Percentiles rank a stretch among this genome's conserved stretches.
phyloP scores from a whole-genome alignment of 2,113 vertebrate species.

The Pygoscelis antarcticus region DNA sequence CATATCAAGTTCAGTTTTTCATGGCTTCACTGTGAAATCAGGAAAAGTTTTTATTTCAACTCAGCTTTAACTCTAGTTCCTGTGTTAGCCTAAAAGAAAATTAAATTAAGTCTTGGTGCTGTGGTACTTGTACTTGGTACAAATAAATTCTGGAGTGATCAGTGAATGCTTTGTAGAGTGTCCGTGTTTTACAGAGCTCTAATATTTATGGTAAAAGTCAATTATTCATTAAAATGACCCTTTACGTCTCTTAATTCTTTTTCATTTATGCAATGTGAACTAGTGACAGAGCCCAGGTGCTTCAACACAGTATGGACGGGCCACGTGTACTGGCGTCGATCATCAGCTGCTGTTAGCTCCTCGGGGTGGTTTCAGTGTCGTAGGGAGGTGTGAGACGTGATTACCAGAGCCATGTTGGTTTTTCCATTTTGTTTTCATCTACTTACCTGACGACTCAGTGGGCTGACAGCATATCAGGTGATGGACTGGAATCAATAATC shows the following conservation, averaged over 20 bases:
- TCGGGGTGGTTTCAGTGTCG: fast-evolving
- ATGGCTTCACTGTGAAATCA: not conserved
- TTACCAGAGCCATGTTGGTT: not conserved
- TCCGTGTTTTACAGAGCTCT: not conserved
- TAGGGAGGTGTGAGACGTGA: not conserved
- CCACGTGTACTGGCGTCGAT: not conserved
- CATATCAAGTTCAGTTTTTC: not conserved
- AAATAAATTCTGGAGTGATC: not conserved
- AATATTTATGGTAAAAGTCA: not conserved
- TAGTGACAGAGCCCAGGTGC: not conserved
- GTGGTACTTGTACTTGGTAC: not conserved
- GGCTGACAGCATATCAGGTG: not conserved
- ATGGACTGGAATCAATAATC: not conserved
- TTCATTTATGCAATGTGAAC: not conserved
- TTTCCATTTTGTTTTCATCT: not conserved
- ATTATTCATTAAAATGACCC: not conserved
- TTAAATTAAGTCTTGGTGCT: not conserved
- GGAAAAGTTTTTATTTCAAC: not conserved
- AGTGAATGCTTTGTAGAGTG: not conserved
- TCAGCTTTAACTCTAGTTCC: not conserved
- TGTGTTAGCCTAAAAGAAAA: not conserved
- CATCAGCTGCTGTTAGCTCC: not conserved
- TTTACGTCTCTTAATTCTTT: not conserved
- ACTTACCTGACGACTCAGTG: not conserved
- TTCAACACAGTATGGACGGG: not conserved